Percentiles rank a stretch among this genome's conserved stretches.
Conservation (phyloP, 2,797 vertebrate species). For the Xyrichtys novacula region DNA sequence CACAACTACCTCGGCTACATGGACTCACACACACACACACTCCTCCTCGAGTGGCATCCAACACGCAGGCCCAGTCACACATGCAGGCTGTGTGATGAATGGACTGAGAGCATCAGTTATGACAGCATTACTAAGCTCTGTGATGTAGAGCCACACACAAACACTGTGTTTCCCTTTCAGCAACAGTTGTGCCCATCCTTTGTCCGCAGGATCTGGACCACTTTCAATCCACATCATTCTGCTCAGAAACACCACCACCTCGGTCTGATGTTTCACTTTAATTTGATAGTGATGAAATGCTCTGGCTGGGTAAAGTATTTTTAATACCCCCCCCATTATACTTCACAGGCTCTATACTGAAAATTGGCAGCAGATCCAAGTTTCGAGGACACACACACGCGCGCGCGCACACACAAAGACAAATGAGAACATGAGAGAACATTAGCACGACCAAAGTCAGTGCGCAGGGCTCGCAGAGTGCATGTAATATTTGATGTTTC, state of each 20-base stretch:
- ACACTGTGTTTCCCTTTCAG: constrained; percentile 44
- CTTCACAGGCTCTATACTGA: constrained; percentile 46
- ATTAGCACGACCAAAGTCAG: constrained; percentile 38
- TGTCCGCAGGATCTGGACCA: constrained; percentile 41
- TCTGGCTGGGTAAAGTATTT: constrained; percentile 53
- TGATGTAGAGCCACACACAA: constrained; percentile 66
- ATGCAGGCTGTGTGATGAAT: constrained; percentile 79
- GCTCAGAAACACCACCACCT: constrained; percentile 54
- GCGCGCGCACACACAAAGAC: background rate
- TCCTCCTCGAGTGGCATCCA: constrained; percentile 46
- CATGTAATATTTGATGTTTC: constrained; percentile 21
- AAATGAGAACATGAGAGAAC: constrained; percentile 42
- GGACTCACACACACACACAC: constrained; percentile 56
- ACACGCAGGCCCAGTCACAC: constrained; percentile 50
- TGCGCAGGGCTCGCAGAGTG: constrained; percentile 8
- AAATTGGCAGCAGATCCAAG: constrained; percentile 51
- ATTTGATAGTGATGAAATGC: constrained; percentile 73
- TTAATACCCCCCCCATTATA: constrained; percentile 64
- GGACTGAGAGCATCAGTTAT: constrained; percentile 71
- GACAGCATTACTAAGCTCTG: constrained; percentile 66
- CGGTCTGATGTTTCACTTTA: constrained; percentile 57
- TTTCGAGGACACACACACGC: constrained; percentile 32
- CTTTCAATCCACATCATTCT: constrained; percentile 39
- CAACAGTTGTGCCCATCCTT: constrained; percentile 38
- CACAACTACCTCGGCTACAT: constrained; percentile 68